phyloP scores from a whole-genome alignment of 1,140 invertebrate genomes.

The Neuroterus valhalla region DNA sequence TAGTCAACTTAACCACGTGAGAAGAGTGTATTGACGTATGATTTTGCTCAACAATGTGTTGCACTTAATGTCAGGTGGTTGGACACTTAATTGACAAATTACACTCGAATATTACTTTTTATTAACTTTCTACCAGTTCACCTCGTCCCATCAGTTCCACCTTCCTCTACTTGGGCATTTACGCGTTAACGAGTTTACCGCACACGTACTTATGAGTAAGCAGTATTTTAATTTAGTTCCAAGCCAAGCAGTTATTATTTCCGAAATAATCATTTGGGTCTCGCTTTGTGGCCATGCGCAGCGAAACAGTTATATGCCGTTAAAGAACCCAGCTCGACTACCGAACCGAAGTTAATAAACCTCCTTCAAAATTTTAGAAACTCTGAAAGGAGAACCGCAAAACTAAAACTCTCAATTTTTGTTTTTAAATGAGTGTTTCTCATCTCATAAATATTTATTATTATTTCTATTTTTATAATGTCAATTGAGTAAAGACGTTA shows the following conservation, averaged over 20 bases:
- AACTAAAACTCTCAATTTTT: too few species aligned
- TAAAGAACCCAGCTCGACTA: slow-evolving; percentile 3
- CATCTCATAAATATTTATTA: too few species aligned
- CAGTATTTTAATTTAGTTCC: slow-evolving; percentile 29
- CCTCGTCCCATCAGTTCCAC: background rate
- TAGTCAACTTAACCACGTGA: too few species aligned
- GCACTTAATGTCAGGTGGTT: background rate
- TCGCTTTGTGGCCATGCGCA: background rate
- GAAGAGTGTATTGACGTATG: too few species aligned
- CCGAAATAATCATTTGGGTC: slow-evolving; percentile 5
- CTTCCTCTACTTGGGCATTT: background rate
- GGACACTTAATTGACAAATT: slow-evolving; percentile 13
- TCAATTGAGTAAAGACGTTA: too few species aligned
- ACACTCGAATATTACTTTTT: background rate
- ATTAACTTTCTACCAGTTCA: slow-evolving; percentile 1
- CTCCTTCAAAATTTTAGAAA: background rate
- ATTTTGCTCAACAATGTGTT: background rate
- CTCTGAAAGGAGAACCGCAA: too few species aligned
- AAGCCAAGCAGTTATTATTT: slow-evolving; percentile 25
- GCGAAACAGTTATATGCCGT: slow-evolving; percentile 8
- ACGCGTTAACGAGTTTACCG: slow-evolving; percentile 21
- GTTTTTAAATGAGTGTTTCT: too few species aligned
- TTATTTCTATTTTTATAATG: too few species aligned
- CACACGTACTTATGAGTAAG: slow-evolving; percentile 3
- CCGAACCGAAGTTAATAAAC: slow-evolving; percentile 17